A percentile compares a stretch with the other conserved stretches of the same genome.
These are phyloP conservation scores for Liparis tanakae DNA, from an alignment of 2,797 vertebrate genomes.

Conservation along the genomic window DNA sequence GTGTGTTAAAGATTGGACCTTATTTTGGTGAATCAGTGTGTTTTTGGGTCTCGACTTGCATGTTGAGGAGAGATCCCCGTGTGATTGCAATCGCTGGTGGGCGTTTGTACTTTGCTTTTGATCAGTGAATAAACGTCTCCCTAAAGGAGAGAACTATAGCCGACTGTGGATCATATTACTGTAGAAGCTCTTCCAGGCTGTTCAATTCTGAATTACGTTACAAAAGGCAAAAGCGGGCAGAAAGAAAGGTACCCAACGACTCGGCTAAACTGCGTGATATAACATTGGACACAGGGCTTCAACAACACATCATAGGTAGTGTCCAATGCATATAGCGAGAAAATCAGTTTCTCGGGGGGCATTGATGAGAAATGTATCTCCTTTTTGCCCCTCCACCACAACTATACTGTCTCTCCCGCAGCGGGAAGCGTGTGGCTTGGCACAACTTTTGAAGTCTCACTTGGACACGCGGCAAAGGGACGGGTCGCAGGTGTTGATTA, in stretches of 20 bases:
- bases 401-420: conserved; percentile 51
- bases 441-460: conserved; percentile 82
- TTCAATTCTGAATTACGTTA: no score
- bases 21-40: no score
- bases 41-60: no score
- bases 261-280: conserved; percentile 56
- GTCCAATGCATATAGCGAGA: conserved; percentile 59
- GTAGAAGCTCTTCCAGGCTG: no score
- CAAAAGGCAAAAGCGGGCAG: conserved; percentile 38
- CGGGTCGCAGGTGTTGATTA: conserved; percentile 85
- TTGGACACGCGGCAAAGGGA: conserved; percentile 75
- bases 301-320: conserved; percentile 56
- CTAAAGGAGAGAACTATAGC: no score
- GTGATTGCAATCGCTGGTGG: no score
- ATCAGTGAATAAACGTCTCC: no score
- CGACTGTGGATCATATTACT: no score
- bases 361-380: conserved; percentile 73
- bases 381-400: conserved; percentile 36
- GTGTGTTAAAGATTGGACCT: no score
- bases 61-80: no score
- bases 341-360: conserved; percentile 67
- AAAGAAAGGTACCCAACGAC: neutral
- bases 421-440: conserved; percentile 73
- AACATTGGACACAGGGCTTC: conserved; percentile 47
- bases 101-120: no score